Percentiles rank a stretch among this genome's conserved stretches.
Evolutionary conservation across 2,113 vertebrate species (phyloP).

Genomic region (Malurus cyaneus): DNA sequence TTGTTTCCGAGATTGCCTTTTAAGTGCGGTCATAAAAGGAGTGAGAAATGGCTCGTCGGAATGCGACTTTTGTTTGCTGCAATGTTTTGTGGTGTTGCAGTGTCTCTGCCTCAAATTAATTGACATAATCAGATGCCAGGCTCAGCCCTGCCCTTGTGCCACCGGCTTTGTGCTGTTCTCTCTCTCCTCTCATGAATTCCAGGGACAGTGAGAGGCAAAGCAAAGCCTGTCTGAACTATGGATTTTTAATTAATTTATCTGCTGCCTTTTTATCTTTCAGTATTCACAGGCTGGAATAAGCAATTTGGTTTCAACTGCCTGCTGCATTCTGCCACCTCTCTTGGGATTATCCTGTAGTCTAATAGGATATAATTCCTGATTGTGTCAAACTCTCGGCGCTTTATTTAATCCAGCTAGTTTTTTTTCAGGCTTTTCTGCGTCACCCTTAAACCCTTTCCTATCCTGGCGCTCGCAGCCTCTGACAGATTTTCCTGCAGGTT

Average conservation of each 20-base stretch:
- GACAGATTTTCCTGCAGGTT: not conserved
- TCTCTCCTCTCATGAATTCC: not conserved
- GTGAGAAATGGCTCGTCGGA: not conserved
- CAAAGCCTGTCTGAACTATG: not conserved
- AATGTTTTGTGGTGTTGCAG: not conserved
- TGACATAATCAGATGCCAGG: not conserved
- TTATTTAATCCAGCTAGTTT: not conserved
- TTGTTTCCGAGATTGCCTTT: slow-evolving; percentile 35
- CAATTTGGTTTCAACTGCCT: slow-evolving; percentile 27
- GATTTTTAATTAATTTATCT: slow-evolving; percentile 53
- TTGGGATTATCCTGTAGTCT: slow-evolving; percentile 31
- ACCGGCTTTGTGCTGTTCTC: not conserved
- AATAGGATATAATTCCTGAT: slow-evolving; percentile 29
- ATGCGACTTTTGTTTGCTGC: not conserved
- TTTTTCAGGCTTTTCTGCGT: not conserved
- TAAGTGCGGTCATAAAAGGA: slow-evolving; percentile 30
- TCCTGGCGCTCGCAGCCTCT: not conserved
- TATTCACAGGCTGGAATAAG: not conserved
- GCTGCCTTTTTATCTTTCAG: slow-evolving; percentile 27
- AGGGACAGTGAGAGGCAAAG: not conserved
- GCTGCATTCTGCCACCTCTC: slow-evolving; percentile 33
- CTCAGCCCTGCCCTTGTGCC: not conserved
- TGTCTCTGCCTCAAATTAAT: slow-evolving; percentile 8
- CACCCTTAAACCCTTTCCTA: not conserved
- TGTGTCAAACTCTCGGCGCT: not conserved